Evolutionary conservation across 2,888 invertebrate species (phyloP).

Genomic region (Cryptops parisi): DNA sequence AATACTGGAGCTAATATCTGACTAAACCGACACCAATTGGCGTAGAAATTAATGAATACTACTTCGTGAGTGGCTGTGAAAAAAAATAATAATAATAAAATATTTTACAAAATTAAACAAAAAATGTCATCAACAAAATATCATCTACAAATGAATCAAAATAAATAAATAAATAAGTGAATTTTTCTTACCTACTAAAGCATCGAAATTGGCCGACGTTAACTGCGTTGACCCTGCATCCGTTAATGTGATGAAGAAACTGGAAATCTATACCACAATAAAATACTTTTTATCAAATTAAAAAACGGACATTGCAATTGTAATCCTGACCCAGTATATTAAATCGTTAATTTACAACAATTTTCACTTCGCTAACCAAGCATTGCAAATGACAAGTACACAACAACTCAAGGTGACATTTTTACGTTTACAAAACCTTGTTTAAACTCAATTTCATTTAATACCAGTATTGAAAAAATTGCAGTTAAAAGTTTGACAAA

Average conservation of each 20-base stretch:
- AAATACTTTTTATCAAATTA: too few species aligned
- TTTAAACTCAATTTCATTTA: too few species aligned
- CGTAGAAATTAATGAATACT: constrained; percentile 97
- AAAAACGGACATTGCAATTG: too few species aligned
- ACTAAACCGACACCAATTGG: constrained; percentile 99
- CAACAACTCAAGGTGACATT: too few species aligned
- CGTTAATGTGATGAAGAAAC: constrained; percentile 3
- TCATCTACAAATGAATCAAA: constrained; percentile 8
- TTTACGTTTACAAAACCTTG: too few species aligned
- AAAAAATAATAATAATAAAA: constrained; percentile 20
- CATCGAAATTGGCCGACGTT: constrained; percentile 64
- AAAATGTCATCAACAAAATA: background rate
- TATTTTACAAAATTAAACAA: constrained; percentile 14
- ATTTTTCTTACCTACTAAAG: constrained; percentile 54
- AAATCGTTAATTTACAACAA: too few species aligned
- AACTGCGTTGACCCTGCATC: constrained; percentile 70
- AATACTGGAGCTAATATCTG: constrained; percentile 92
- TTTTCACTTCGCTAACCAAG: too few species aligned
- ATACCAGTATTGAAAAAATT: too few species aligned
- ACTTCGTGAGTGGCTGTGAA: constrained; percentile 84
- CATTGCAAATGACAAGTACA: too few species aligned
- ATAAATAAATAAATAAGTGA: too few species aligned
- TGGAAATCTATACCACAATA: background rate
- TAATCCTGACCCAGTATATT: too few species aligned
- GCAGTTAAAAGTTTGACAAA: too few species aligned